Evolutionary conservation across 2,797 vertebrate genomes (phyloP), one percentile per base, ranked within the genome.

Genomic region (Crocidura indochinensis): DNA sequence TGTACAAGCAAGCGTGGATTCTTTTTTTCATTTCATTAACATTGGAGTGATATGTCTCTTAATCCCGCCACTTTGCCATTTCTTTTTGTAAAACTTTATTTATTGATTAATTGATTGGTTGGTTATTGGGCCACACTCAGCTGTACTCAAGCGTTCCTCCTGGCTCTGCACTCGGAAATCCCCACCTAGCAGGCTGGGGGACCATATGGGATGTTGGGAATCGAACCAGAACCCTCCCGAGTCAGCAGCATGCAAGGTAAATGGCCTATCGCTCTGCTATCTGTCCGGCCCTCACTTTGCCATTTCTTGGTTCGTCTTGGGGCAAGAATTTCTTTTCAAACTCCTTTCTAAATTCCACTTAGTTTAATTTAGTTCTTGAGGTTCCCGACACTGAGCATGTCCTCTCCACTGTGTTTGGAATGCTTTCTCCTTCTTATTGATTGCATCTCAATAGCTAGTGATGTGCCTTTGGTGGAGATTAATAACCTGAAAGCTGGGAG

Each of bases 401-500:
- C 75, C 1, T 31, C 38, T 11, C 22, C 1, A 29, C 4, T 10
- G 20, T 22, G 4, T n/a, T 76, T 38, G 22, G 83, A 91, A 56
- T 80, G 8, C 46, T 71, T 78, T 4, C 62, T 26, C 87, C 80
- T 27, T 87, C 26, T 8, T 38, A 38, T 38, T n/a, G 14, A 82
- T 31, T 77, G 26, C 38, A 87, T 27, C n/a, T 20, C 53, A 81
- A 72, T 19, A 65, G 17, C 69, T 15, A 22, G 4, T 76, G 71
- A 53, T 67, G 53, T 84, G 26, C 1, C 2, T 92, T 87, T 74
- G 65, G 31, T 72, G 26, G n/a, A 79, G 65, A 78, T 86, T 86
- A 84, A 87, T 84, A 92, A 69, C n/a, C 6, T 44, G 9, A 20
- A 29, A n/a, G 44, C 19, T 93, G 56, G 62, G 87, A 78, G 83